Conservation (phyloP, 2,888 invertebrate species). For the Lasioglossum calceatum region DNA sequence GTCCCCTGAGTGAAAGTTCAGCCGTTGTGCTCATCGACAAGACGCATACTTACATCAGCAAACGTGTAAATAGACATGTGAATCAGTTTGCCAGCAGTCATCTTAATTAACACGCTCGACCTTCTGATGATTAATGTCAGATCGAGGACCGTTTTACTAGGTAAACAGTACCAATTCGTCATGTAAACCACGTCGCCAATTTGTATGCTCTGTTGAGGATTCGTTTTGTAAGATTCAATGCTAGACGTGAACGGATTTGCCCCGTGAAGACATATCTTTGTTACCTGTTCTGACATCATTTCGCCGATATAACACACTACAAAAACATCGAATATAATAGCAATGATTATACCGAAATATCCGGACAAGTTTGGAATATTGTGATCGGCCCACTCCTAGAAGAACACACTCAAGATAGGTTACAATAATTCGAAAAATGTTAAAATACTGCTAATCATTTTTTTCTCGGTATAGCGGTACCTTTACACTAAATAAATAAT, state of each 20-base stretch:
- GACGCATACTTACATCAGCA: constrained; percentile 69
- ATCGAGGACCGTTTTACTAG: constrained; percentile 64
- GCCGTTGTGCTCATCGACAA: too few relatives aligned
- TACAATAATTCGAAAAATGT: neutral
- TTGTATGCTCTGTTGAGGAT: constrained; percentile 67
- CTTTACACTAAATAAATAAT: neutral
- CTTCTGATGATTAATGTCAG: constrained; percentile 72
- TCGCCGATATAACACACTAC: constrained; percentile 67
- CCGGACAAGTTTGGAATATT: constrained; percentile 36
- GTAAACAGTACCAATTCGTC: constrained; percentile 77
- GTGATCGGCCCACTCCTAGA: constrained; percentile 56
- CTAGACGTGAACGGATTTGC: neutral
- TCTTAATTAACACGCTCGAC: constrained; percentile 66
- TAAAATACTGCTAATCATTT: neutral
- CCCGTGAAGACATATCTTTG: neutral
- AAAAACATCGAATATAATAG: constrained; percentile 65
- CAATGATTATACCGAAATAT: constrained; percentile 53
- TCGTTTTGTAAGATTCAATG: neutral
- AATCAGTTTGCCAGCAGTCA: constrained; percentile 78
- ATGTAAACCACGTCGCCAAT: constrained; percentile 75
- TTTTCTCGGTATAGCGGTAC: neutral
- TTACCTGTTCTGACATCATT: constrained; percentile 64
- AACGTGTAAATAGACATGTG: constrained; percentile 74
- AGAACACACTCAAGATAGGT: neutral
- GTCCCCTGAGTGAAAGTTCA: too few relatives aligned